Evolutionary conservation across 2,113 vertebrate genomes (phyloP).

Genomic region (Hemibates koningsi): DNA sequence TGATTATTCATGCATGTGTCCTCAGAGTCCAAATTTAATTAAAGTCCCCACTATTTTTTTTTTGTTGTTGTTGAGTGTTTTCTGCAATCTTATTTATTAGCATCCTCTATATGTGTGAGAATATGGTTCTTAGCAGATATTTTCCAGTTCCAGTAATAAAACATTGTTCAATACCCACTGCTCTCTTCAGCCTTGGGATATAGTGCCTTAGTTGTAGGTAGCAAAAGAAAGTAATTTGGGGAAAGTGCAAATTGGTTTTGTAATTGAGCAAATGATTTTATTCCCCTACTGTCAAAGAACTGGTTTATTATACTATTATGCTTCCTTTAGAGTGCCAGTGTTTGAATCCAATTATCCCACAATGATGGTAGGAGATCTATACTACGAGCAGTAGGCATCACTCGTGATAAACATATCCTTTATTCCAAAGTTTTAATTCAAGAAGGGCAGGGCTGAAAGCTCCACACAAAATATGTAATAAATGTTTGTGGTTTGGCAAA

Average conservation of each 20-base stretch:
- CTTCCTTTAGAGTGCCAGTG: background rate
- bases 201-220: background rate
- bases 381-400: background rate
- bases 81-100: background rate
- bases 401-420: background rate
- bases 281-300: background rate
- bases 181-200: background rate
- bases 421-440: background rate
- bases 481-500: conserved; percentile 38
- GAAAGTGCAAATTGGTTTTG: background rate
- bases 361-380: background rate
- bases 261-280: background rate
- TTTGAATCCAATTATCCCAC: background rate
- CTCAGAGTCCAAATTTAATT: background rate
- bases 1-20: background rate
- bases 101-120: background rate
- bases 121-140: background rate
- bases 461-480: conserved; percentile 24
- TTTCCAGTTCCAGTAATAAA: background rate
- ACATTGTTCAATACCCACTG: background rate
- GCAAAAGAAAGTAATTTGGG: background rate
- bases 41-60: background rate
- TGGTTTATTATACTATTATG: background rate
- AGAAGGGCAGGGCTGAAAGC: background rate
- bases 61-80: background rate